Conservation (phyloP, 2,888 invertebrate genomes). For the Merodon equestris region DNA sequence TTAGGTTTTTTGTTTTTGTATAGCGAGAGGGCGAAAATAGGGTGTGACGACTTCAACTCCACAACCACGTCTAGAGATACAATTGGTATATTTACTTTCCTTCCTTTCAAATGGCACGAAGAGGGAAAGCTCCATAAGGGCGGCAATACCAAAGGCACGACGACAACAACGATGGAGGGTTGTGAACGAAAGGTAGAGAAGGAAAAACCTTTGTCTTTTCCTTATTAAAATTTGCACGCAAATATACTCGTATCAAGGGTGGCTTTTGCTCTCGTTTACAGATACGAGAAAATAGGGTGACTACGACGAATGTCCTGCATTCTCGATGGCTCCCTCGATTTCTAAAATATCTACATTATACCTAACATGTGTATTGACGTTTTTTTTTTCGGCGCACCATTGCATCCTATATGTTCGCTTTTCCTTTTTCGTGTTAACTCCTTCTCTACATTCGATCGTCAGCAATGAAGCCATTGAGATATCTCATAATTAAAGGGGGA, state of each 20-base stretch:
- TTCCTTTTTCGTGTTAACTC: background rate
- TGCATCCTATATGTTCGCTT: slow-evolving; percentile 27
- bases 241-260: slow-evolving; percentile 47
- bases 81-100: too few relatives aligned
- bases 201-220: slow-evolving; percentile 48
- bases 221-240: slow-evolving; percentile 62
- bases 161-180: too few relatives aligned
- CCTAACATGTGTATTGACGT: slow-evolving; percentile 3
- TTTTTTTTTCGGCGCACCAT: slow-evolving; percentile 12
- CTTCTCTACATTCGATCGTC: slow-evolving; percentile 6
- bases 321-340: slow-evolving; percentile 35
- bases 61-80: too few relatives aligned
- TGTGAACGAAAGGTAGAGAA: too few relatives aligned
- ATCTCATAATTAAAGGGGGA: slow-evolving; percentile 57
- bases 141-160: slow-evolving; percentile 5
- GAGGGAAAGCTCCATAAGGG: slow-evolving; percentile 22
- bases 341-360: background rate
- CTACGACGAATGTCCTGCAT: slow-evolving; percentile 14
- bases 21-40: too few relatives aligned
- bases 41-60: background rate
- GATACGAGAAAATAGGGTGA: slow-evolving; percentile 37
- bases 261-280: slow-evolving; percentile 15
- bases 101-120: background rate
- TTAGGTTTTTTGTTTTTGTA: background rate
- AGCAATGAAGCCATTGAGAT: slow-evolving; percentile 50